These are phyloP conservation scores for Melanocharis versteri DNA, from an alignment of 2,113 vertebrate genomes.

Conservation along the genomic window DNA sequence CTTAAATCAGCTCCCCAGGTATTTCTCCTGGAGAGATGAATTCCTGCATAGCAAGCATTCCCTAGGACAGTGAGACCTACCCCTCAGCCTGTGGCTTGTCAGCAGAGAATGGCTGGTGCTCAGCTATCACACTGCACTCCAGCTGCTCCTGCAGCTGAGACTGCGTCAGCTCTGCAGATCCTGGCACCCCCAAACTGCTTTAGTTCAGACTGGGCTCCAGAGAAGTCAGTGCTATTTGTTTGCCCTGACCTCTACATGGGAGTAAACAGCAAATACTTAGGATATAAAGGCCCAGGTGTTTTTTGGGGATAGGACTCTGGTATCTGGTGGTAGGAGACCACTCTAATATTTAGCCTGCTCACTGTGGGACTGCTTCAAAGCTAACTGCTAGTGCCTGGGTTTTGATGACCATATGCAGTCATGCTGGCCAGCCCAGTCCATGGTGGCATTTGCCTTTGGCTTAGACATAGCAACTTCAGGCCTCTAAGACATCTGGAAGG, in stretches of 20 bases:
- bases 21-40: not conserved
- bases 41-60: not conserved
- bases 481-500: not conserved
- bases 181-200: not conserved
- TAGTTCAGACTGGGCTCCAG: not conserved
- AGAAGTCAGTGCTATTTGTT: not conserved
- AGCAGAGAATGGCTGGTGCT: accelerated
- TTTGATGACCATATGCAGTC: accelerated
- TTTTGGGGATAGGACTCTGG: not conserved
- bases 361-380: not conserved
- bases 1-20: not conserved
- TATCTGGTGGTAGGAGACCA: not conserved
- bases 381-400: not conserved
- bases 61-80: not conserved
- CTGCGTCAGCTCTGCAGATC: not conserved
- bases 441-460: not conserved
- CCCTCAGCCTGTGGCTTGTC: not conserved
- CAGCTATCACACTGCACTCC: not conserved
- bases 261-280: not conserved
- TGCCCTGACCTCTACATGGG: not conserved
- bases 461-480: not conserved
- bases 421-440: not conserved
- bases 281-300: not conserved
- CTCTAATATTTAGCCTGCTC: not conserved
- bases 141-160: not conserved